Evolutionary conservation across 2,888 invertebrate species (phyloP).

Genomic region (Conops quadrifasciatus): DNA sequence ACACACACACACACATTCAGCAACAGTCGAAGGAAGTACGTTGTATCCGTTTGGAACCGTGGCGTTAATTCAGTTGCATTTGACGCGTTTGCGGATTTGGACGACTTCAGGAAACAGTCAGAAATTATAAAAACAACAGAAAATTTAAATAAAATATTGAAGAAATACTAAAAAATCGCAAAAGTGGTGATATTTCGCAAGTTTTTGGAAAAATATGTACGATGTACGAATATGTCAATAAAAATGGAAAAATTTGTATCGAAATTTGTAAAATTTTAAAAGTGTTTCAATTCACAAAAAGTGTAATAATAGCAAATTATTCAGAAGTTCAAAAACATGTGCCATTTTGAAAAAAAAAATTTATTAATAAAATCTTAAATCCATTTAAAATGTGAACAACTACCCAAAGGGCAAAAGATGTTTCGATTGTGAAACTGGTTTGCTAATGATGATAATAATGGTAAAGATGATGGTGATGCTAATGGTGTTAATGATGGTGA

Average conservation of each 20-base stretch:
- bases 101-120: constrained; percentile 13
- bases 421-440: no score
- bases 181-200: not conserved
- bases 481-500: no score
- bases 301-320: no score
- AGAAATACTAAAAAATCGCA: not conserved
- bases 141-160: constrained; percentile 1
- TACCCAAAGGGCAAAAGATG: no score
- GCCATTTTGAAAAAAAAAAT: no score
- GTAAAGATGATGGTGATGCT: no score
- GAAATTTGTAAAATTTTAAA: no score
- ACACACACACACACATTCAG: not conserved
- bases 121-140: not conserved
- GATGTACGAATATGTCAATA: not conserved
- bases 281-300: no score
- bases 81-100: constrained; percentile 38
- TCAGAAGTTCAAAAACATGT: no score
- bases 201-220: not conserved
- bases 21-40: constrained; percentile 16
- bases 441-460: no score
- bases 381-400: no score
- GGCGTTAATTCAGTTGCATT: constrained; percentile 39
- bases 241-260: not conserved
- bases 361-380: no score
- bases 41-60: constrained; percentile 16